Evolutionary conservation across 1,140 invertebrate species (phyloP).

Genomic region (Drosophila paulistorum): DNA sequence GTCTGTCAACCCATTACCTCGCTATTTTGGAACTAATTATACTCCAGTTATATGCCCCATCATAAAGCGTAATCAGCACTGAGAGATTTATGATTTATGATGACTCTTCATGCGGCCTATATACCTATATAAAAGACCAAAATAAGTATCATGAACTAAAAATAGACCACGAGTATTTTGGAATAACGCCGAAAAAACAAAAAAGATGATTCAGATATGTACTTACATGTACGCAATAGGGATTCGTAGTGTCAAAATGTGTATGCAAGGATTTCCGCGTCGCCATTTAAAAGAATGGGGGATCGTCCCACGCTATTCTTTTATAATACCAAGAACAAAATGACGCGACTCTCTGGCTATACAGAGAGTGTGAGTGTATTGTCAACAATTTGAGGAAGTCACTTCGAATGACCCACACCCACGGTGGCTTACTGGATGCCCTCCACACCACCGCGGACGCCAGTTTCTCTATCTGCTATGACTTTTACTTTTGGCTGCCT

Average conservation of each 20-base stretch:
- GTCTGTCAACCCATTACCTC: not conserved
- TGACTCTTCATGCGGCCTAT: not conserved
- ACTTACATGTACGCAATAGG: not conserved
- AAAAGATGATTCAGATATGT: not conserved
- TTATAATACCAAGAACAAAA: slow-evolving; percentile 48
- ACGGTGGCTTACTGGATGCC: not conserved
- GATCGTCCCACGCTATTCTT: slow-evolving; percentile 31
- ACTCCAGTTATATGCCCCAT: not conserved
- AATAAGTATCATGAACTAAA: not conserved
- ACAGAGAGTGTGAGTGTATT: slow-evolving; percentile 38
- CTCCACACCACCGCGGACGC: slow-evolving; percentile 32
- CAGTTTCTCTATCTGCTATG: slow-evolving; percentile 10
- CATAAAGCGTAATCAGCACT: not conserved
- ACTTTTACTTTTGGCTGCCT: slow-evolving; percentile 52
- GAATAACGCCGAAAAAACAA: no score
- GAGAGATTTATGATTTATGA: not conserved
- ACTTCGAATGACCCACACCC: not conserved
- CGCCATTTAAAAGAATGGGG: slow-evolving; percentile 22
- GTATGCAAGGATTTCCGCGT: slow-evolving; percentile 43
- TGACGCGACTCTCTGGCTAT: slow-evolving; percentile 39
- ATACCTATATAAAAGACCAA: not conserved
- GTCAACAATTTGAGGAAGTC: slow-evolving; percentile 58
- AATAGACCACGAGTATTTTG: not conserved
- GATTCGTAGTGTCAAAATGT: slow-evolving; percentile 19
- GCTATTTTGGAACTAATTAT: not conserved